Percentiles rank a stretch among this genome's conserved stretches.
Conservation (phyloP, 2,888 invertebrate species). For the Heliothis peltigera region DNA sequence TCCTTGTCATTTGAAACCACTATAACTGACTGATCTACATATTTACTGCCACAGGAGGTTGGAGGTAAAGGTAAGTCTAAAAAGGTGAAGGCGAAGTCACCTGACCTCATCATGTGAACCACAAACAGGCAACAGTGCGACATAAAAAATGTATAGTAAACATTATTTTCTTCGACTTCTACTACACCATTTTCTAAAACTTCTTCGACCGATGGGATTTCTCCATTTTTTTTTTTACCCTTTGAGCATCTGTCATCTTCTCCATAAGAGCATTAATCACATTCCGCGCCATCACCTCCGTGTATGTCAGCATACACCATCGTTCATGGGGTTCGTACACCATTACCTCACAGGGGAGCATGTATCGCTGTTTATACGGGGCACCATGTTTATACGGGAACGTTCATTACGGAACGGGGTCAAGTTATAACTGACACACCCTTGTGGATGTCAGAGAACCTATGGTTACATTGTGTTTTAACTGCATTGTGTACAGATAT, state of each 20-base stretch:
- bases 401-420: not conserved
- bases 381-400: not conserved
- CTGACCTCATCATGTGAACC: too few species aligned
- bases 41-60: too few species aligned
- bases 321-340: constrained; percentile 8
- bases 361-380: constrained; percentile 1
- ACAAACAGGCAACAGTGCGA: too few species aligned
- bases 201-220: too few species aligned
- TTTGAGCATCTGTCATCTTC: constrained; percentile 9
- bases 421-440: not conserved
- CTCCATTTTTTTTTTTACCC: not conserved
- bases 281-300: constrained; percentile 5
- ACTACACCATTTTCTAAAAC: too few species aligned
- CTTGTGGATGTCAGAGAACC: not conserved
- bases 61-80: too few species aligned
- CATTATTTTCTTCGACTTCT: too few species aligned
- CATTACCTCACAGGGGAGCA: constrained; percentile 9
- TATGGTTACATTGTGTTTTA: not conserved
- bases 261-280: constrained; percentile 25
- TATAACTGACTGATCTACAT: too few species aligned
- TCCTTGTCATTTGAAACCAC: too few species aligned
- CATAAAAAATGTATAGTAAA: too few species aligned
- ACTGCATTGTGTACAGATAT: not conserved
- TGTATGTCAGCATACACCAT: constrained; percentile 2
- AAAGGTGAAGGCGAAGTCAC: too few species aligned